phyloP scores from a whole-genome alignment of 2,113 vertebrate species.

The Toxostoma redivivum region DNA sequence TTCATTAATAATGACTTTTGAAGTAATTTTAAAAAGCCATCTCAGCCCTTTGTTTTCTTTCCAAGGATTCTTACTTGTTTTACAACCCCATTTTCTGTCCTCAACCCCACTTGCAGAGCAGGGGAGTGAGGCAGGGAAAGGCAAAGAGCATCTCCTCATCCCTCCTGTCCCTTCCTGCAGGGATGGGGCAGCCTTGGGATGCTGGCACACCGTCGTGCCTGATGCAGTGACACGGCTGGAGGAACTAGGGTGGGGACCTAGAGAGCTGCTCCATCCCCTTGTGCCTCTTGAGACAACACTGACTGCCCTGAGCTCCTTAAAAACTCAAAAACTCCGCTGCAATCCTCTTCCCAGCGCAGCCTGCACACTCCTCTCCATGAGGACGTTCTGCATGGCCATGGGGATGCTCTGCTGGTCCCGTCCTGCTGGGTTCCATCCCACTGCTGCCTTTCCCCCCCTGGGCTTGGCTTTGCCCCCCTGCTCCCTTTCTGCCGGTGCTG shows the following conservation, averaged over 20 bases:
- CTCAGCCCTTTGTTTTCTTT: background rate
- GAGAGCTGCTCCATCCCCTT: background rate
- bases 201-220: background rate
- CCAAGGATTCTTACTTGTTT: background rate
- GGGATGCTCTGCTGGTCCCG: background rate
- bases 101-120: background rate
- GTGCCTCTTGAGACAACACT: background rate
- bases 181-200: background rate
- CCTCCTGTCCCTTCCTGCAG: background rate
- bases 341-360: background rate
- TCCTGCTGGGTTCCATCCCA: background rate
- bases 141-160: background rate
- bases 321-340: background rate
- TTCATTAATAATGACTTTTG: background rate
- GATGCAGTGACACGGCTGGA: background rate
- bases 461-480: background rate
- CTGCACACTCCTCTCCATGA: rapidly evolving
- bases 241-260: background rate
- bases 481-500: background rate
- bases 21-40: background rate
- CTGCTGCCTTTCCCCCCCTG: background rate
- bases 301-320: background rate
- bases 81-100: background rate
- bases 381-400: background rate
- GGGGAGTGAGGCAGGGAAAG: background rate